Base-by-base conservation (phyloP, 1,140 invertebrate genomes). In the Lethrus apterus region DNA sequence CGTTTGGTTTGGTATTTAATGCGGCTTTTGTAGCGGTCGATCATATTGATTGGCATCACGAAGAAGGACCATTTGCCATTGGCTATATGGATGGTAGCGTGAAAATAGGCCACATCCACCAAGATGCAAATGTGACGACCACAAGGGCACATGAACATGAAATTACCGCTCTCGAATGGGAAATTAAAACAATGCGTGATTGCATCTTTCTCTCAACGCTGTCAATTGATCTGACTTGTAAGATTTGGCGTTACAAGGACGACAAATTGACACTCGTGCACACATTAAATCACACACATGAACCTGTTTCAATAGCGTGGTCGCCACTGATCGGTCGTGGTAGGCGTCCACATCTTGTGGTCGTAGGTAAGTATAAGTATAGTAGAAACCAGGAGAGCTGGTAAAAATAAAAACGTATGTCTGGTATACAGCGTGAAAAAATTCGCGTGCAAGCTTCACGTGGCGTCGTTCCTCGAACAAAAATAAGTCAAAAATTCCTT, bases 41-140 rank as follows among this genome's bases (percentile, higher is more conserved):
- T 24, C 61, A 68, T 40, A 65, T 79, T 18, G 71, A 70, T 19
- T 80, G 78, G 77, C 66, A 65, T 49, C 64, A 74, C 48, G 72
- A 77, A 55, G 70, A 76, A 10, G 65, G 68, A 41, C 63, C 68
- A 29, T 78, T 77, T 68, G 73, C 71, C 15, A 67, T 79, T 4
- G 75, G 67, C 7, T 80, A 70, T 58, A 63, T 67, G 47, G 74
- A 78, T 67, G 78, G 78, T n/a, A 62, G 70, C 5, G 54, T 80
- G 4, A 72, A 70, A 46, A 55, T 79, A 24, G 73, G 71, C 42
- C 51, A 41, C 17, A 43, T 62, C 26, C 58, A 69, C 41, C 56
- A 62, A 9, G 64, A 69, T 49, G 58, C 63, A 26, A 57, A 62
- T 3, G 67, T 68, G 14, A 50, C 69, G 29, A 65, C 66, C 4